phyloP scores from a whole-genome alignment of 2,797 vertebrate genomes.

The Sitta carolinensis region DNA sequence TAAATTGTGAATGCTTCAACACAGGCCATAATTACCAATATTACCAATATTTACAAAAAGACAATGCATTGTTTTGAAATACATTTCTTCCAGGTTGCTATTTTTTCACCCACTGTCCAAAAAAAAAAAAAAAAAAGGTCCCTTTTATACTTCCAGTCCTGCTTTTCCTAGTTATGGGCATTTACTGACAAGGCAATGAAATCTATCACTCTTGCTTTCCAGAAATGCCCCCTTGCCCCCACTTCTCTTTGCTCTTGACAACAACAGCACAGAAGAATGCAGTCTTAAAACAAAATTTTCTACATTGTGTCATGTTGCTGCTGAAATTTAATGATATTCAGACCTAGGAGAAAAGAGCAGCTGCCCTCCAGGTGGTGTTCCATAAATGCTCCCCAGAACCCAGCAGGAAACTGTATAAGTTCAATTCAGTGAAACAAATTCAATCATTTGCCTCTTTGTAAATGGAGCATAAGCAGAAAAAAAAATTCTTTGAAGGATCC shows the following conservation, averaged over 20 bases:
- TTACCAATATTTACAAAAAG: background rate
- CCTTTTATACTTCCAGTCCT: background rate
- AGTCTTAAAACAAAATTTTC: constrained; percentile 49
- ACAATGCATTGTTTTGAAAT: background rate
- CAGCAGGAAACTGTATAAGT: constrained; percentile 70
- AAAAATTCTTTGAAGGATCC: constrained; percentile 1
- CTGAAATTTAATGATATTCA: constrained; percentile 73
- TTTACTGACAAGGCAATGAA: background rate
- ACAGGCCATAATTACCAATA: background rate
- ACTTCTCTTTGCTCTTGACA: background rate
- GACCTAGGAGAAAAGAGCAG: constrained; percentile 69
- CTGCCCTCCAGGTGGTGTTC: constrained; percentile 71
- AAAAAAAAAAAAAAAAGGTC: background rate
- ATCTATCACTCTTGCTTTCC: background rate
- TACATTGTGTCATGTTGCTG: constrained; percentile 50
- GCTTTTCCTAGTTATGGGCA: background rate
- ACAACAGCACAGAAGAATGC: background rate
- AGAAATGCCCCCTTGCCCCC: background rate
- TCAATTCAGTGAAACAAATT: constrained; percentile 73
- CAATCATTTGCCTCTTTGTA: constrained; percentile 72
- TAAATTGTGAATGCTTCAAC: background rate
- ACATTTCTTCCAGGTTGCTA: background rate
- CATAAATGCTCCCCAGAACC: constrained; percentile 63
- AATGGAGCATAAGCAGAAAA: constrained; percentile 33
- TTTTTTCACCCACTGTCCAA: fast-evolving